Conservation (phyloP, 2,888 invertebrate species). For the Drosophila mayaguana region DNA sequence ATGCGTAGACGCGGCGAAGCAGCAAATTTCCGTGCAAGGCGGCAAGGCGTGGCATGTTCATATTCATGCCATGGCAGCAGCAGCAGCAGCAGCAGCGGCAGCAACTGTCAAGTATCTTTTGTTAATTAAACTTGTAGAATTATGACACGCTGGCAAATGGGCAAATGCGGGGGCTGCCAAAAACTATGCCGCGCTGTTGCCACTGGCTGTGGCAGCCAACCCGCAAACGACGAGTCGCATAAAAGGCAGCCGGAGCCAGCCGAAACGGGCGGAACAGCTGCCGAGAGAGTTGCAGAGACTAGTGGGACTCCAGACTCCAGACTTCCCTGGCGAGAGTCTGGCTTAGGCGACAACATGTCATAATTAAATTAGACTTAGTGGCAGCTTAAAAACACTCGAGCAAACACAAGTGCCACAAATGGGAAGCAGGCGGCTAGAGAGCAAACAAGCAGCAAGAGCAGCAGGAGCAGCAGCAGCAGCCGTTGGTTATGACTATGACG, state of each 20-base stretch:
- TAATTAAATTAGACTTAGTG: constrained; percentile 81
- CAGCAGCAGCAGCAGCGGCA: constrained; percentile 25
- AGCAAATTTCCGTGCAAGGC: not conserved
- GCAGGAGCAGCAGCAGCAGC: not conserved
- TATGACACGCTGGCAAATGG: constrained; percentile 74
- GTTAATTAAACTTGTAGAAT: constrained; percentile 80
- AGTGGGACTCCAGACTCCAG: not conserved
- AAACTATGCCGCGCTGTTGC: constrained; percentile 61
- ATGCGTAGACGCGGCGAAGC: constrained; percentile 34
- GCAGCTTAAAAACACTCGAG: constrained; percentile 72
- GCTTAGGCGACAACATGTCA: constrained; percentile 72
- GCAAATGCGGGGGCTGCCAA: constrained; percentile 44
- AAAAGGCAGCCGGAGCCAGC: constrained; percentile 52
- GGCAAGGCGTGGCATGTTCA: constrained; percentile 58
- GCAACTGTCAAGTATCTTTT: constrained; percentile 80
- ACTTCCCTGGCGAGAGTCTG: constrained; percentile 4
- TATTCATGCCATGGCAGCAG: constrained; percentile 60
- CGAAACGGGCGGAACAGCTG: constrained; percentile 19
- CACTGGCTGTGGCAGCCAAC: constrained; percentile 43
- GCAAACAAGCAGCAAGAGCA: constrained; percentile 11
- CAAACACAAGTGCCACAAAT: constrained; percentile 56
- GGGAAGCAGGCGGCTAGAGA: constrained; percentile 17
- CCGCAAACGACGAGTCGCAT: constrained; percentile 18
- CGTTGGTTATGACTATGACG: not conserved
- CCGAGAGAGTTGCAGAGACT: constrained; percentile 8